Evolutionary conservation across 2,113 vertebrate genomes (phyloP).

Genomic region (Glareola pratincola): DNA sequence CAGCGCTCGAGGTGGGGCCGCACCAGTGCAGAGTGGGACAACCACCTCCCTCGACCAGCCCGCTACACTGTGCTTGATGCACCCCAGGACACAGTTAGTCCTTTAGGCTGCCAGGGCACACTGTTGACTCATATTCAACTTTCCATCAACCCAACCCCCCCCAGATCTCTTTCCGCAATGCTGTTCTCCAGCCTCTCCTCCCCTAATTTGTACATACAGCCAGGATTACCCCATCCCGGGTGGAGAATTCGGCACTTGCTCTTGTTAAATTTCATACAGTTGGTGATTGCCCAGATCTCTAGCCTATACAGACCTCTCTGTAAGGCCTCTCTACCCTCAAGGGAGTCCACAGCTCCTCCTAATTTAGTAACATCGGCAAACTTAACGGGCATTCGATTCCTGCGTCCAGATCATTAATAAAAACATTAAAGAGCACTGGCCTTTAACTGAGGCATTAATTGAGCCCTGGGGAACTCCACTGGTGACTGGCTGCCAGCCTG

Average conservation of each 20-base stretch:
- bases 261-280: background rate
- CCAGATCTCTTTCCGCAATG: background rate
- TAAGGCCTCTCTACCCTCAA: background rate
- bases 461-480: background rate
- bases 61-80: background rate
- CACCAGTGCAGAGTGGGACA: background rate
- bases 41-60: fast-evolving
- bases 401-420: background rate
- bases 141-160: background rate
- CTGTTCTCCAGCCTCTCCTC: background rate
- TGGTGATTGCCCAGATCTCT: background rate
- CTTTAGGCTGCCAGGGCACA: background rate
- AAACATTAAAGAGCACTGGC: background rate
- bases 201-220: background rate
- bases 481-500: background rate
- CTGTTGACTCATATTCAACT: background rate
- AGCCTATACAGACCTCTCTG: background rate
- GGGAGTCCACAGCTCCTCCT: background rate
- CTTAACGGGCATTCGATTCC: background rate
- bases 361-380: background rate
- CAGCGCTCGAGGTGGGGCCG: fast-evolving
- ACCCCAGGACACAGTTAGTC: background rate
- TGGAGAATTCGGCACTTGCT: background rate
- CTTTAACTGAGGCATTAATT: background rate
- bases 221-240: background rate